Conservation (phyloP, 2,888 invertebrate genomes). For the Rhaphigaster nebulosa region DNA sequence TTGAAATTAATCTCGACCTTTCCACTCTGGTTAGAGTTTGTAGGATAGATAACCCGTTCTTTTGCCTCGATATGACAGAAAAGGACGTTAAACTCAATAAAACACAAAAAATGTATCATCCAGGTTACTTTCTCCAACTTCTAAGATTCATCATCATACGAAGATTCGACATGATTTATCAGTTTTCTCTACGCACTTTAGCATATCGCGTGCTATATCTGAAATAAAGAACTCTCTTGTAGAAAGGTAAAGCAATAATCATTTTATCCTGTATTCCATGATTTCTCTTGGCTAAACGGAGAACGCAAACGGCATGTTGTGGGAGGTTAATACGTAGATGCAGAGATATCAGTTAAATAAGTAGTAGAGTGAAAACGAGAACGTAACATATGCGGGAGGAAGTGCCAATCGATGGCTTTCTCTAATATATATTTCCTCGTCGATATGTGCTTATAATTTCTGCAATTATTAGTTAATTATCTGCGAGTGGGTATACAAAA, state of each 20-base stretch:
- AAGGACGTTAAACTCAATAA: too few relatives aligned
- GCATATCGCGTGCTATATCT: too few relatives aligned
- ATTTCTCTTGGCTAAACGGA: not conserved
- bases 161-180: too few relatives aligned
- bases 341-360: not conserved
- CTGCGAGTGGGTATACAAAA: not conserved
- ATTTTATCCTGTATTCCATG: not conserved
- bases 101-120: too few relatives aligned
- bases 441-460: not conserved
- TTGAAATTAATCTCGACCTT: too few relatives aligned
- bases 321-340: not conserved
- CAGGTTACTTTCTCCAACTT: too few relatives aligned
- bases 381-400: slow-evolving; percentile 18
- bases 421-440: not conserved
- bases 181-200: too few relatives aligned
- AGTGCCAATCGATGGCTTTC: slow-evolving; percentile 1
- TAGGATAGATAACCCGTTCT: too few relatives aligned
- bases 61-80: too few relatives aligned
- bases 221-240: not conserved
- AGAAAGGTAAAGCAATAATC: not conserved
- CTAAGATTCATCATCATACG: too few relatives aligned
- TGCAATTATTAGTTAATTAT: not conserved
- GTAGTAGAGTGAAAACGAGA: not conserved
- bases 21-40: too few relatives aligned
- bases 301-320: not conserved